Percentiles rank a stretch among this genome's conserved stretches.
phyloP scores from a whole-genome alignment of 1,140 invertebrate genomes.

The Drosophila ficusphila region DNA sequence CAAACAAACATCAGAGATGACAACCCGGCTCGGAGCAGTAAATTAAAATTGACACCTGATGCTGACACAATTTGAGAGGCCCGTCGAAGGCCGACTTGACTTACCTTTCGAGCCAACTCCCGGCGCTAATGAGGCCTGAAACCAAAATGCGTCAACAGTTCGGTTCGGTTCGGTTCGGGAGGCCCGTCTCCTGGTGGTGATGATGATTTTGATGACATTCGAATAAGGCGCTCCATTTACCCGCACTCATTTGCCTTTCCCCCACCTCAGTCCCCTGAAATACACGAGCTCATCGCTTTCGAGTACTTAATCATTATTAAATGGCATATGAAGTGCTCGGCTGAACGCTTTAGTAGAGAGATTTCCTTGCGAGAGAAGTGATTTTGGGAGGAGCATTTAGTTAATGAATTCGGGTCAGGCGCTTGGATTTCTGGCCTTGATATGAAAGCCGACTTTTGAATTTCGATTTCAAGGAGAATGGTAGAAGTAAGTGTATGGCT shows the following conservation, averaged over 20 bases:
- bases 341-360: slow-evolving; percentile 25
- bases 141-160: slow-evolving; percentile 68
- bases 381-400: not conserved
- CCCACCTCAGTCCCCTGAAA: not conserved
- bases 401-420: slow-evolving; percentile 29
- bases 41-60: slow-evolving; percentile 81
- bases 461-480: slow-evolving; percentile 1
- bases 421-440: not conserved
- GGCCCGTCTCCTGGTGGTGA: slow-evolving; percentile 24
- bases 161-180: not conserved
- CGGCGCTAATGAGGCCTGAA: slow-evolving; percentile 70
- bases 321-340: slow-evolving; percentile 36
- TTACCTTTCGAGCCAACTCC: slow-evolving; percentile 25
- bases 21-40: slow-evolving; percentile 45
- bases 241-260: not conserved
- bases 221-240: slow-evolving; percentile 35
- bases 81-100: slow-evolving; percentile 20
- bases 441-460: slow-evolving; percentile 14
- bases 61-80: slow-evolving; percentile 55
- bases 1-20: slow-evolving; percentile 55
- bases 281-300: not conserved
- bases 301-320: slow-evolving; percentile 48
- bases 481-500: not conserved
- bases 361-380: slow-evolving; percentile 3
- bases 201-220: slow-evolving; percentile 64